Evolutionary conservation across 1,140 invertebrate species (phyloP).

Genomic region (Drosophila watanabei): DNA sequence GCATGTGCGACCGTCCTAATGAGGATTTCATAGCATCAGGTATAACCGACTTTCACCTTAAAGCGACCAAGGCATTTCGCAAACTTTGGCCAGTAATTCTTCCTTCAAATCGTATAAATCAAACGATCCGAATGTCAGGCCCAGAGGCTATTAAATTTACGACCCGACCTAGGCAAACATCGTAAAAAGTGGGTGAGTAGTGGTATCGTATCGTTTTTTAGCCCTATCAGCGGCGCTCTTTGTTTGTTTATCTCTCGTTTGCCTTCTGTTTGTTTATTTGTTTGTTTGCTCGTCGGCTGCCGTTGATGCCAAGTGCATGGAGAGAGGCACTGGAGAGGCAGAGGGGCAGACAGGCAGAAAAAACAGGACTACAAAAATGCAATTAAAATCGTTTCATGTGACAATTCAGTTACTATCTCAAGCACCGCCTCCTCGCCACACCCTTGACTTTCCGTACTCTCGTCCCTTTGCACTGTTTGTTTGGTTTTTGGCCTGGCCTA

Average conservation of each 20-base stretch:
- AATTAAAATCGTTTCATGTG: slow-evolving; percentile 78
- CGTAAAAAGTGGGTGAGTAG: slow-evolving; percentile 8
- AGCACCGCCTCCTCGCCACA: slow-evolving; percentile 1
- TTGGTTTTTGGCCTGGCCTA: slow-evolving; percentile 38
- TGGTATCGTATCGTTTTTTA: slow-evolving; percentile 46
- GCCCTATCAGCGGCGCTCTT: slow-evolving; percentile 37
- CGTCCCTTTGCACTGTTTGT: slow-evolving; percentile 11
- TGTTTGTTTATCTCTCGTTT: slow-evolving; percentile 50
- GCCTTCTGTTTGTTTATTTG: slow-evolving; percentile 25
- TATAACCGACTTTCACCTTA: slow-evolving; percentile 9
- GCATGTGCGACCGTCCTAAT: slow-evolving; percentile 43
- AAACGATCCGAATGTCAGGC: slow-evolving; percentile 42
- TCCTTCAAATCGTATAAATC: slow-evolving; percentile 53
- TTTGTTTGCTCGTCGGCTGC: slow-evolving; percentile 24
- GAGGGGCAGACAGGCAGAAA: slow-evolving; percentile 9
- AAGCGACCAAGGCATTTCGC: slow-evolving; percentile 12
- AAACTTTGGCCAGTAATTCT: slow-evolving; percentile 39
- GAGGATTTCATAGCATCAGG: slow-evolving; percentile 45
- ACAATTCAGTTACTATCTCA: slow-evolving; percentile 58
- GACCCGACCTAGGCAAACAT: slow-evolving; percentile 33
- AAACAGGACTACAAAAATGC: slow-evolving; percentile 64
- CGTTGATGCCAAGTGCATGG: slow-evolving; percentile 56
- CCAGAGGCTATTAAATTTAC: slow-evolving; percentile 71
- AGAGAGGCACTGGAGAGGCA: slow-evolving; percentile 11
- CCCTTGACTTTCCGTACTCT: background rate